Conservation (phyloP, 2,888 invertebrate genomes). For the Taphrorychus bicolor region DNA sequence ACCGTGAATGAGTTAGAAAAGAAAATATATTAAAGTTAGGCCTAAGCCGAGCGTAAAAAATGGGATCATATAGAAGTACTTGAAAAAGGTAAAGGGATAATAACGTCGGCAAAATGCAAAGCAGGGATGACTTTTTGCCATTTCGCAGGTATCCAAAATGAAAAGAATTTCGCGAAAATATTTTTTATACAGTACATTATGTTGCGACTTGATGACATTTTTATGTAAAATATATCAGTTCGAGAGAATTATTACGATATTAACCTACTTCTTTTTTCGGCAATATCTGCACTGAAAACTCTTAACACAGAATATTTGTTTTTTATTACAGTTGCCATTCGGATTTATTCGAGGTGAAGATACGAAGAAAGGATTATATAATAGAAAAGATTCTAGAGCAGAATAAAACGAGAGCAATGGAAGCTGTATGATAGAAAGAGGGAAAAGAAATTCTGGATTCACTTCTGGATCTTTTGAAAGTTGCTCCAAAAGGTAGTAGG, state of each 20-base stretch:
- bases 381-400: too few relatives aligned
- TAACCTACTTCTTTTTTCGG: slow-evolving; percentile 1
- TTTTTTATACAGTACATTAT: slow-evolving; percentile 27
- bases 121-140: slow-evolving; percentile 36
- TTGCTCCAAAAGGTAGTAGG: too few relatives aligned
- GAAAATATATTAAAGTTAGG: slow-evolving; percentile 35
- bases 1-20: background rate
- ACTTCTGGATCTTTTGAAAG: too few relatives aligned
- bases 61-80: slow-evolving; percentile 36
- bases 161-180: slow-evolving; percentile 23
- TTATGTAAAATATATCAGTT: slow-evolving; percentile 25
- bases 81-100: slow-evolving; percentile 37
- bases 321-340: background rate
- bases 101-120: slow-evolving; percentile 33
- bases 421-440: too few relatives aligned
- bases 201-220: slow-evolving; percentile 25
- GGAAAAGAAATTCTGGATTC: too few relatives aligned
- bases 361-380: too few relatives aligned
- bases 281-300: background rate
- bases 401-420: too few relatives aligned
- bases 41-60: slow-evolving; percentile 35
- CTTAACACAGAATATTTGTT: background rate
- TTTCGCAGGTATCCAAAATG: slow-evolving; percentile 29
- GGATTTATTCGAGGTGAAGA: too few relatives aligned
- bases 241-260: slow-evolving; percentile 1